These are phyloP conservation scores for Aurelia coerulea DNA, from an alignment of 30 jellyfish, hydroid and myxozoan genomes.

Conservation along the genomic window DNA sequence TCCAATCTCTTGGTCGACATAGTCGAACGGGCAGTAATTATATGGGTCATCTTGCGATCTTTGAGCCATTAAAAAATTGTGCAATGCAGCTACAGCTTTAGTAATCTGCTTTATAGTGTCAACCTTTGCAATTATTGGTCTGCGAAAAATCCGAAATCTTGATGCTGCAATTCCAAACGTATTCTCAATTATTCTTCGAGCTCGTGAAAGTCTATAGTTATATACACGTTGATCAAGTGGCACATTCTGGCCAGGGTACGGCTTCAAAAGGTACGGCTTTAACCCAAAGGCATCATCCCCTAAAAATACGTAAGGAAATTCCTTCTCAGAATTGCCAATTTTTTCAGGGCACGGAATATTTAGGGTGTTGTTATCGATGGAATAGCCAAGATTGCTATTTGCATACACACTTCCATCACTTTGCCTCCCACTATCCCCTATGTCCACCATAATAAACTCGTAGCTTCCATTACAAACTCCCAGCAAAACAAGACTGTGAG, in stretches of 20 bases:
- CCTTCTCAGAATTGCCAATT: conserved; percentile 32
- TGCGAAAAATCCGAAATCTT: conserved; percentile 66
- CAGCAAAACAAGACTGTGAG: conserved; percentile 43
- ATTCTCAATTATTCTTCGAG: conserved; percentile 67
- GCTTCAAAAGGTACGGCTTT: conserved; percentile 61
- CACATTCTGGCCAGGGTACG: conserved; percentile 51
- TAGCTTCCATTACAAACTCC: conserved; percentile 46
- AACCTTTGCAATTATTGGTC: too few species aligned
- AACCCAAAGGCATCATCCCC: conserved; percentile 76
- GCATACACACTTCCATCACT: too few species aligned
- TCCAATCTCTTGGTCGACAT: not conserved
- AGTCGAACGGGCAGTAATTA: conserved; percentile 17
- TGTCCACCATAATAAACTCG: conserved; percentile 40
- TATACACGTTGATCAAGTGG: conserved; percentile 46
- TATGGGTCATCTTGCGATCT: conserved; percentile 25
- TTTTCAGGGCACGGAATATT: conserved; percentile 50
- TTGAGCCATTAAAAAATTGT: conserved; percentile 57
- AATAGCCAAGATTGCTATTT: conserved; percentile 56
- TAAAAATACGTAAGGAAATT: conserved; percentile 57
- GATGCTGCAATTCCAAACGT: conserved; percentile 77
- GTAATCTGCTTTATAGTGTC: conserved; percentile 56
- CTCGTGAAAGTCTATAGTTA: conserved; percentile 60
- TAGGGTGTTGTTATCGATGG: conserved; percentile 38
- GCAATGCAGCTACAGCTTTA: conserved; percentile 77
- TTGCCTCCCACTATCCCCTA: too few species aligned